Evolutionary conservation across 2,797 vertebrate genomes (phyloP).

Genomic region (Pangasius mekongensis): DNA sequence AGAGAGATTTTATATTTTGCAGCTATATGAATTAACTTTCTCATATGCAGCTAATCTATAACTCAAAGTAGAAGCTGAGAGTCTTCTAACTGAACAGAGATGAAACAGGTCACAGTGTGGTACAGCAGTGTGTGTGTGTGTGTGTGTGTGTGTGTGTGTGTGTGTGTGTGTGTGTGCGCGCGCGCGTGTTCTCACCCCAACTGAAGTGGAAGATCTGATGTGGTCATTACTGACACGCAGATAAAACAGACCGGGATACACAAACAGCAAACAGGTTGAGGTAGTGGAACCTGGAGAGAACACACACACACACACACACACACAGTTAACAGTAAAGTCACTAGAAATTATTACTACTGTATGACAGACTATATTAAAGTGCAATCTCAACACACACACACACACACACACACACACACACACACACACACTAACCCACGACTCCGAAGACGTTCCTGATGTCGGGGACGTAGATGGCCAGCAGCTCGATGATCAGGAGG

Average conservation of each 20-base stretch:
- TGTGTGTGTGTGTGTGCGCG: neutral
- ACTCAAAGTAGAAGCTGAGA: no score
- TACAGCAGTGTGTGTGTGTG: no score
- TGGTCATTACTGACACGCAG: conserved; percentile 85
- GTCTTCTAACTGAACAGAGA: neutral
- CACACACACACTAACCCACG: conserved; percentile 65
- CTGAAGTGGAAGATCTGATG: conserved; percentile 79
- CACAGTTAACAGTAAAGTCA: neutral
- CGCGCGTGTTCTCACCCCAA: conserved; percentile 78
- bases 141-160: neutral
- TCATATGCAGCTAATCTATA: neutral
- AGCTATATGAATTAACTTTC: neutral
- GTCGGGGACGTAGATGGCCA: conserved; percentile 91
- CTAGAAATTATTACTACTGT: neutral
- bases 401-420: neutral
- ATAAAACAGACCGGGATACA: conserved; percentile 93
- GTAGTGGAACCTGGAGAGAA: conserved; percentile 77
- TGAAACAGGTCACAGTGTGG: neutral
- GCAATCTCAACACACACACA: neutral
- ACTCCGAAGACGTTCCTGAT: conserved; percentile 91
- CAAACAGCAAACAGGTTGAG: conserved; percentile 89
- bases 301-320: neutral
- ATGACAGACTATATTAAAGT: neutral
- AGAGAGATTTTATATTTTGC: neutral
- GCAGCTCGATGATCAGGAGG: conserved; percentile 80